Evolutionary conservation across 2,797 vertebrate species (phyloP), one percentile per base, ranked within the genome.

Genomic region (Anniella stebbinsi): DNA sequence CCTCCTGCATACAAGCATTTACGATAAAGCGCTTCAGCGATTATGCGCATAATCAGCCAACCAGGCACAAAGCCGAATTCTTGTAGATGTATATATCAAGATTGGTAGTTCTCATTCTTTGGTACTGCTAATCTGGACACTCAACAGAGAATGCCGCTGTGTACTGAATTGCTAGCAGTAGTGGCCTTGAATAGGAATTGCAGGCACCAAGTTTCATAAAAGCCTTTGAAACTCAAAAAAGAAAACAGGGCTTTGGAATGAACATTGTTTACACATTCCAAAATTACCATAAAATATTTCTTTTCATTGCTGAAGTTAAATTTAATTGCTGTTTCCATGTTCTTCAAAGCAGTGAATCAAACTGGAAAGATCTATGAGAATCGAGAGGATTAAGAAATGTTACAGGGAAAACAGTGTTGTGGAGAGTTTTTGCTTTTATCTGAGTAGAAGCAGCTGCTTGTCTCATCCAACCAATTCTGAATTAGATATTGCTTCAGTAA

Each of bases 221-320:
- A 38, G 28, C 38, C 17, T 91, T 81, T 88, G 57, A 84, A 93
- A 92, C 12, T 2, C 85, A 87, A 89, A n/a, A 45, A 90, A 88
- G 8, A 93, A 89, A 90, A 28, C 18, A 33, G 73, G 81, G 15
- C 51, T 94, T 95, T 93, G 28, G 88, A 91, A 77, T 11, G 76
- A 89, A 72, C 60, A 77, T 90, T 78, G 25, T 88, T 87, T 78
- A 33, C 77, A 83, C 66, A 76, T 66, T 85, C 33, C 89, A 87
- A 92, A 93, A 87, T 33, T 2, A 84, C 80, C 77, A 57, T 87
- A 21, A 93, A 18, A 36, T 69, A 41, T 87, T 84, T 57, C 82
- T 41, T 81, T 66, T 93, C 33, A n/a, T 76, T 73, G 3, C 75
- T 7, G 8, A 25, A 48, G 63, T 81, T 54, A 88, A 73, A 82